Percentiles rank a stretch among this genome's conserved stretches.
These are phyloP conservation scores for Sceloporus tristichus DNA, from an alignment of 2,113 vertebrate genomes.

Conservation along the genomic window DNA sequence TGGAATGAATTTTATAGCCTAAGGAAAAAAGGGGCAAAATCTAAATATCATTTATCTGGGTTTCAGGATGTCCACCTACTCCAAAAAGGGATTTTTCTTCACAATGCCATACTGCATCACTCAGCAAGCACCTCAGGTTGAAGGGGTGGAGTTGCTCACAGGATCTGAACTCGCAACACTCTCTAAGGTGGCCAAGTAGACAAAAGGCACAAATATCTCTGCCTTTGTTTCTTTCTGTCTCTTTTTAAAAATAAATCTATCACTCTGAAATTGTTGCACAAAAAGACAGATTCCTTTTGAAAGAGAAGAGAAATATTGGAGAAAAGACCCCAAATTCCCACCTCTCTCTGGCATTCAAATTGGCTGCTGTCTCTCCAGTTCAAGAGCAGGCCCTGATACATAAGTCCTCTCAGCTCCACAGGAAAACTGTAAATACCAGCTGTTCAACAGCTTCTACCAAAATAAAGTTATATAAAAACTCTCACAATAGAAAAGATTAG, in stretches of 20 bases:
- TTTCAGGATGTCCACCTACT: neutral
- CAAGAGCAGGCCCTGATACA: neutral
- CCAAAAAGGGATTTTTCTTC: neutral
- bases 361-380: neutral
- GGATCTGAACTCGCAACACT: neutral
- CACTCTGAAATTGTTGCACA: neutral
- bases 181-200: neutral
- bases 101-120: neutral
- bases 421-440: neutral
- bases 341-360: neutral
- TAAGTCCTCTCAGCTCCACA: neutral
- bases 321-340: neutral
- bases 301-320: neutral
- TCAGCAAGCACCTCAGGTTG: neutral
- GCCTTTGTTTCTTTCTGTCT: neutral
- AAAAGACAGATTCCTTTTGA: neutral
- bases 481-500: slow-evolving; percentile 46
- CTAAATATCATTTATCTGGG: neutral
- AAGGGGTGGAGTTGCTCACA: neutral
- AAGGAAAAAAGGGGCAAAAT: neutral
- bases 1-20: neutral
- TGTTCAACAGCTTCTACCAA: slow-evolving; percentile 21
- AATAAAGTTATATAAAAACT: slow-evolving; percentile 44
- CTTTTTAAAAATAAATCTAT: neutral
- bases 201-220: neutral